Conservation (phyloP, 2,113 vertebrate species). For the Lophura nycthemera region DNA sequence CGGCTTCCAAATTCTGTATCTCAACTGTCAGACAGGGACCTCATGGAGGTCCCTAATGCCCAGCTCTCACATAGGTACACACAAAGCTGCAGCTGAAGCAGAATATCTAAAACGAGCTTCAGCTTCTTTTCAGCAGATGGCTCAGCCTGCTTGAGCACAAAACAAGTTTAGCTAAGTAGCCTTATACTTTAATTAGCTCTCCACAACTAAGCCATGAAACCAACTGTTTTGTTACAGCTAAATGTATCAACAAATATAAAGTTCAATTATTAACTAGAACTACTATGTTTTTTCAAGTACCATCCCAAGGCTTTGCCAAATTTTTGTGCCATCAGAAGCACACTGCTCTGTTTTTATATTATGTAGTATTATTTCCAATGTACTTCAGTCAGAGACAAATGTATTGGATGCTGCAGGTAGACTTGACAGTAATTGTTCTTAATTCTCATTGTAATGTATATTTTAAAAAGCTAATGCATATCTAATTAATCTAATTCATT, state of each 20-base stretch:
- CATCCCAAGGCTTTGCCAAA: not conserved
- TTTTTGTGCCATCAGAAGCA: not conserved
- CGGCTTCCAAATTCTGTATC: not conserved
- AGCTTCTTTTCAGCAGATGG: not conserved
- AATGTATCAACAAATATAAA: not conserved
- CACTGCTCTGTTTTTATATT: not conserved
- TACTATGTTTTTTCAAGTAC: not conserved
- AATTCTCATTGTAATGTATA: not conserved
- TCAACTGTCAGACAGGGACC: not conserved
- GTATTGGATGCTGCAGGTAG: not conserved
- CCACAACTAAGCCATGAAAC: not conserved
- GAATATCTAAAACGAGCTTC: not conserved
- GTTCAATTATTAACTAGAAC: not conserved
- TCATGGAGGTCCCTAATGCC: not conserved
- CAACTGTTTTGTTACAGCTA: not conserved
- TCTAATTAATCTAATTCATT: not conserved
- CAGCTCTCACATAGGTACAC: not conserved
- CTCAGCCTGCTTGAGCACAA: not conserved
- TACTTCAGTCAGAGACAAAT: not conserved
- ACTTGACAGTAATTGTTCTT: not conserved
- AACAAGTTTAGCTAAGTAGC: slow-evolving; percentile 1
- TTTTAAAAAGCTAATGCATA: not conserved
- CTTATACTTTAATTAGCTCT: not conserved
- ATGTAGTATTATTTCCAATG: not conserved
- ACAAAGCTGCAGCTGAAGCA: not conserved